Base-by-base conservation (phyloP, 2,797 vertebrate species). In the Fistularia commersonii region DNA sequence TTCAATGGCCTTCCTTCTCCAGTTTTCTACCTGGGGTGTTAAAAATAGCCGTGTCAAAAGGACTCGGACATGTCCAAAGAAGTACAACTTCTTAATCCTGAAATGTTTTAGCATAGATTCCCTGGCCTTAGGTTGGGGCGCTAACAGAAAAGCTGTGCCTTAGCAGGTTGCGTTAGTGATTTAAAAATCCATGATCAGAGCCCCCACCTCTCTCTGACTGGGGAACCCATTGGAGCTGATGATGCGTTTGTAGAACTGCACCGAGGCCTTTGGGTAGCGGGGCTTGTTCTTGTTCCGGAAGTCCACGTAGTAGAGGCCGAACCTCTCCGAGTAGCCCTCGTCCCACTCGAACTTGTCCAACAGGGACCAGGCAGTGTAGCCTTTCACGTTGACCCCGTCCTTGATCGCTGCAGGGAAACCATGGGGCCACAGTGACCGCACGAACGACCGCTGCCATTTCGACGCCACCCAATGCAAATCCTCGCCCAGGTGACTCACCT, bases 341-440 rank as follows among this genome's bases (percentile, higher is more conserved):
- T 95, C 93, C 96, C 95, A 98, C 76, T 98, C 95, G 84, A 95
- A 99, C 70, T 95, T 92, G 82, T 97, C 96, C 82, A 97, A 72
- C 75, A 98, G 85, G 51, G 95, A 97, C 95, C 96, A 97, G 6
- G 92, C 94, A 0, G 93, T 98, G 57, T 97, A 97, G 45, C 92
- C 94, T 74, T 87, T 93, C 54, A 97, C 80, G n/a, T 94, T 91
- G 43, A 90, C 94, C 6, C 96, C 96, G 3, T 98, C 96, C 23
- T 93, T 94, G 40, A 97, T 91, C 40, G 95, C 96, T 98, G 86
- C 41, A n/a, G 48, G 11, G 51, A 50, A 15, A 38, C 14, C 23
- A 23, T 4, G 4, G 23, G 4, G 23, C 2, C 23, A 23, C 23
- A 4, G 23, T 23, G 23, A 23, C 23, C 23, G 23, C 23, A 2